Conservation (phyloP, 2,888 invertebrate genomes). For the Hecatera dysodea region DNA sequence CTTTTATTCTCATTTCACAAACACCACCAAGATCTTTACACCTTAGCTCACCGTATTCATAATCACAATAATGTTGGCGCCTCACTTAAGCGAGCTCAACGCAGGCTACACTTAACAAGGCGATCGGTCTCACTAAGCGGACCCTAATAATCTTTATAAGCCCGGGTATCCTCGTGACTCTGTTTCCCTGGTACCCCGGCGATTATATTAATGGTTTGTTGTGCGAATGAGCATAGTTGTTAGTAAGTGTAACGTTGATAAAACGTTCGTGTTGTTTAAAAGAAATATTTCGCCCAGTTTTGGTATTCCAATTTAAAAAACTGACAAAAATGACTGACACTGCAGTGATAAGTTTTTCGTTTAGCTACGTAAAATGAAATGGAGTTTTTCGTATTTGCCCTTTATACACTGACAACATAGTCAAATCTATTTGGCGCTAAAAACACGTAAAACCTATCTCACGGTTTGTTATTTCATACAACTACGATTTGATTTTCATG, state of each 20-base stretch:
- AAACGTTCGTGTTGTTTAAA: not conserved
- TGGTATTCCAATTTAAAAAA: slow-evolving; percentile 21
- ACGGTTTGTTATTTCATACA: too few species aligned
- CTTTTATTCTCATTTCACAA: not conserved
- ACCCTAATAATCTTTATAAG: slow-evolving; percentile 68
- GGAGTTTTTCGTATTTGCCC: not conserved
- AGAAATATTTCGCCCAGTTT: slow-evolving; percentile 7
- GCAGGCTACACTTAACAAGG: slow-evolving; percentile 56
- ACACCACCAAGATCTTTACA: slow-evolving; percentile 4
- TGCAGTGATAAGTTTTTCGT: not conserved
- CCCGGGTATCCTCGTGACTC: slow-evolving; percentile 50
- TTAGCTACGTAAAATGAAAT: not conserved
- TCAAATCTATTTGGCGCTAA: not conserved
- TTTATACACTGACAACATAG: not conserved
- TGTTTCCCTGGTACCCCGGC: slow-evolving; percentile 14
- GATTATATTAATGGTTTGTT: slow-evolving; percentile 56
- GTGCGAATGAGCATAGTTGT: slow-evolving; percentile 38
- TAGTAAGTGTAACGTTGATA: slow-evolving; percentile 23
- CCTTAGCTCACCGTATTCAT: slow-evolving; percentile 31
- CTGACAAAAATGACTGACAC: slow-evolving; percentile 7
- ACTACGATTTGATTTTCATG: too few species aligned
- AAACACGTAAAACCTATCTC: not conserved
- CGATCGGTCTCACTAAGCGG: slow-evolving; percentile 60
- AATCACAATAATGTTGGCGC: slow-evolving; percentile 55
- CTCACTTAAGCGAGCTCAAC: slow-evolving; percentile 50